Base-by-base conservation (phyloP, 2,888 invertebrate species). In the Blera fallax region DNA sequence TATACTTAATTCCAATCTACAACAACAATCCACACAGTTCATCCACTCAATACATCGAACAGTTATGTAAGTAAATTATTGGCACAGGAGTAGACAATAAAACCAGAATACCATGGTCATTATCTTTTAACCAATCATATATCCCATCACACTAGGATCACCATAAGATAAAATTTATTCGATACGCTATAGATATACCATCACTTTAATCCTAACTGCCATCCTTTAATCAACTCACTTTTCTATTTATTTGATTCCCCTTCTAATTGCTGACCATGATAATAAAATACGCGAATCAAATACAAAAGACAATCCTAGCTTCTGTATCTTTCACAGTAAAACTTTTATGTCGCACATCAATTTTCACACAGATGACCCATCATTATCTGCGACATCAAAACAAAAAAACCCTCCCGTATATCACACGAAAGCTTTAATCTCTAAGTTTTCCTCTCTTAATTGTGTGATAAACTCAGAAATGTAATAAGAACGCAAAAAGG, bases 381-480 rank as follows among this genome's bases (percentile, higher is more conserved):
- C 84, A 69, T 84, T 84, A 79, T 64, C 62, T 54, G 34, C 48
- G 83, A 64, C 69, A 76, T 79, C 40, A 79, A 84, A 78, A 52
- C 34, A 60, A 10, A 60, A 37, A 54, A 48, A 24, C 29, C 24
- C 11, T 27, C 3, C 45, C 62, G 37, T 34, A 34, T 65, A 50
- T 56, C 43, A 60, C 11, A 37, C 37, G 37, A 64, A 56, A 64
- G 70, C 70, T 62, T 70, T 70, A 78, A 70, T 78, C 78, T 70
- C 27, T 45, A 70, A 73, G 77, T 76, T 50, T 76, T 64, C 58
- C 64, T 24, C 64, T 56, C 74, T 84, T 79, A 80, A 80, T 84
- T 76, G 79, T 80, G 80, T 80, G 80, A 84, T 80, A 74, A 80
- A 84, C 74, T 84, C 34, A 56, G 73, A 65, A 84, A 70, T 84